These are phyloP conservation scores for Trichomalopsis sarcophagae DNA, from an alignment of 1,140 invertebrate genomes.

Conservation along the genomic window DNA sequence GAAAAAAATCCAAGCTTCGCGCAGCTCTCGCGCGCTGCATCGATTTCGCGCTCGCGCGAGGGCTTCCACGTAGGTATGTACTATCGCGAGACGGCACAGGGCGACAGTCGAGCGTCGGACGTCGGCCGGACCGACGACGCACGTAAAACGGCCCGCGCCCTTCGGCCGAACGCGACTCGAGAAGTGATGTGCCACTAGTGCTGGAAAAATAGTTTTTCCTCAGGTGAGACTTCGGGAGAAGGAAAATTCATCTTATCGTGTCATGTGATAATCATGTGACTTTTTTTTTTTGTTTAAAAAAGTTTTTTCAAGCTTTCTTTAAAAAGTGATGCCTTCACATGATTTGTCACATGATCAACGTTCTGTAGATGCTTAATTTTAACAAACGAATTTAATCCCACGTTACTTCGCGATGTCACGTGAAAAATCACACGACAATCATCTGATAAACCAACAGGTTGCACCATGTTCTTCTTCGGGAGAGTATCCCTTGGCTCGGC, in stretches of 20 bases:
- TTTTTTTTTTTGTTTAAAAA: too few relatives aligned
- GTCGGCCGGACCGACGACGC: background rate
- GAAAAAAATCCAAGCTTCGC: background rate
- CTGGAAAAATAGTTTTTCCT: background rate
- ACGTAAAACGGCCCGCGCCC: background rate
- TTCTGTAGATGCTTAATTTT: too few relatives aligned
- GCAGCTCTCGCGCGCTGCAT: constrained; percentile 5
- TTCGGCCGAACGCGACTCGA: background rate
- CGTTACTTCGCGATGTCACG: too few relatives aligned
- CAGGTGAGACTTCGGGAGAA: background rate
- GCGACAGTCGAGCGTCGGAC: constrained; percentile 55
- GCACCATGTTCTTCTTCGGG: background rate
- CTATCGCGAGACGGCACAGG: constrained; percentile 1
- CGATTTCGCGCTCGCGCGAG: constrained; percentile 2
- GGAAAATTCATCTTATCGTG: background rate
- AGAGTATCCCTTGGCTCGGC: background rate
- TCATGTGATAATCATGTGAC: background rate
- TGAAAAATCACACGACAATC: background rate
- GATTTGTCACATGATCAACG: too few relatives aligned
- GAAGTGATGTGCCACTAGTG: background rate
- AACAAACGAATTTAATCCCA: too few relatives aligned
- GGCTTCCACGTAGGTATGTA: background rate
- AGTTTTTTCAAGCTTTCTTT: too few relatives aligned
- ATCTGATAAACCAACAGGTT: too few relatives aligned
- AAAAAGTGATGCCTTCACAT: too few relatives aligned